Base-by-base conservation (phyloP, 1,140 invertebrate genomes). In the Diorhabda elongata region DNA sequence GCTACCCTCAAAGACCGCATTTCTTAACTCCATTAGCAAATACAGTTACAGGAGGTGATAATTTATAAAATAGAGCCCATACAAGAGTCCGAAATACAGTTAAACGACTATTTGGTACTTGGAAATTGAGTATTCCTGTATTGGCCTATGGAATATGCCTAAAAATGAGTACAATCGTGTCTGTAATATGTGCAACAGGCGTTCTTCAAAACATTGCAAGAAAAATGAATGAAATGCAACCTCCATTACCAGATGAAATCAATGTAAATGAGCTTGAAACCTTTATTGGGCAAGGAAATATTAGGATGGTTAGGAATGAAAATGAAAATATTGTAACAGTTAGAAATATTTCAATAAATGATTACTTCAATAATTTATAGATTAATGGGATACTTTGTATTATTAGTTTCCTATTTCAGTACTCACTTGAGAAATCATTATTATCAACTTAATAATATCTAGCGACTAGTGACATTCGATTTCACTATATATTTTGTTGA, bases 21-120 rank as follows among this genome's bases (percentile, higher is more conserved):
- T 43, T 71, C 8, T 58, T 68, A 45, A 69, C 66, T 58, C 70
- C 63, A 58, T 11, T 68, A 4, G 9, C 65, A 61, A n/a, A 71
- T 68, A 44, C 44, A 63, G n/a, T 58, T 7, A 68, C 47, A 43
- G 26, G n/a, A 5, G 3, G 26, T 43, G 67, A 71, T 47, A 41
- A 47, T 45, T 7, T 6, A n/a, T 68, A 71, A 8, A 71, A 69
- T 44, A 26, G n/a, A 5, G 61, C 62, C 3, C 58, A 65, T 58
- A 65, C 61, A 5, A 11, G 62, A 41, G 61, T 44, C 9, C 58
- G 70, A 57, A 71, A 71, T 61, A 47, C 44, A 47, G 52, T 71
- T 42, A 67, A 69, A 64, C 11, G 70, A 5, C n/a, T 59, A 11
- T 58, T 65, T 59, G 70, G 61, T 44, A 56, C 61, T 43, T 66